Conservation (phyloP, 2,797 vertebrate species). For the Leptatherina wallacei region DNA sequence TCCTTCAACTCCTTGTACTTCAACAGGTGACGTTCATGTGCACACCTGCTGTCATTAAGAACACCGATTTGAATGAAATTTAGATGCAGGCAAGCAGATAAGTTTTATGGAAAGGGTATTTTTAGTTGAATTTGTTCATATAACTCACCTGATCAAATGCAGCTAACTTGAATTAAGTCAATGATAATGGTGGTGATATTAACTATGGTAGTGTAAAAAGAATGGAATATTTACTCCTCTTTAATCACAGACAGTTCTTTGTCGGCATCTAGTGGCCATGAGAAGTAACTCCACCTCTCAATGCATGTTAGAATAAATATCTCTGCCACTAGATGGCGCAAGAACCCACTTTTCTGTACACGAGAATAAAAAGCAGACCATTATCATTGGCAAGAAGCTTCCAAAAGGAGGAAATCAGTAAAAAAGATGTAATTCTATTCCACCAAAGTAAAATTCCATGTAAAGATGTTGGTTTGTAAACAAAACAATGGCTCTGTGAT, state of each 20-base stretch:
- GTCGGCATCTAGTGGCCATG: constrained; percentile 37
- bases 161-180: not conserved
- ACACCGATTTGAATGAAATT: not conserved
- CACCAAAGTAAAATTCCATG: not conserved
- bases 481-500: no score
- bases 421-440: not conserved
- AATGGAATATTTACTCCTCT: not conserved
- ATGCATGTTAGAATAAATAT: not conserved
- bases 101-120: not conserved
- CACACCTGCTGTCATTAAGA: not conserved
- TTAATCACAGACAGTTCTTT: not conserved
- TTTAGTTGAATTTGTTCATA: not conserved
- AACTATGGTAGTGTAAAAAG: not conserved
- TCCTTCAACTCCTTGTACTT: constrained; percentile 5
- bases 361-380: not conserved
- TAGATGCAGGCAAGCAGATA: no score
- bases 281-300: not conserved
- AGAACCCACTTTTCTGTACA: not conserved
- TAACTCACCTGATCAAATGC: not conserved
- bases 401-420: not conserved
- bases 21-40: not conserved
- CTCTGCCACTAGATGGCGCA: constrained; percentile 25
- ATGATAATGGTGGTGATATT: not conserved
- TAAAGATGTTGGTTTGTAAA: no score
- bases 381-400: not conserved